Conservation (phyloP, 64 coral and sea anemone genomes). For the Montipora foliosa region DNA sequence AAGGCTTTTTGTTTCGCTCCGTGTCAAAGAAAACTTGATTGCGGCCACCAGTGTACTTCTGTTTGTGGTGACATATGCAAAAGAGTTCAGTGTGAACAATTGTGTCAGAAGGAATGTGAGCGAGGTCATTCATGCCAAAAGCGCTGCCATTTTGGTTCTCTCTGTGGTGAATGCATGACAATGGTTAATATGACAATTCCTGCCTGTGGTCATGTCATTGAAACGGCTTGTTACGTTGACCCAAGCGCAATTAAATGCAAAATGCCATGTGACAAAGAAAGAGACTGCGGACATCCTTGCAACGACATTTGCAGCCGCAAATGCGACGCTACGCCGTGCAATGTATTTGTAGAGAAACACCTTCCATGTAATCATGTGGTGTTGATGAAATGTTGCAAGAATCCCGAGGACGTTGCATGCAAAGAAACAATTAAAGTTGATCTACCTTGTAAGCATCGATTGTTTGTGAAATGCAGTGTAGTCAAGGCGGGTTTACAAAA, state of each 20-base stretch:
- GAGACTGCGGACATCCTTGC: conserved; percentile 68
- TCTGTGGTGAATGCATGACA: conserved; percentile 10
- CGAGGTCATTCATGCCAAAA: conserved; percentile 36
- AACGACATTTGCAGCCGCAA: neutral
- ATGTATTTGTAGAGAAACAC: neutral
- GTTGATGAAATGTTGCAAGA: conserved; percentile 16
- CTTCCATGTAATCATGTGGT: conserved; percentile 59
- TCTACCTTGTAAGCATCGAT: conserved; percentile 7
- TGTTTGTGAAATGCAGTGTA: neutral
- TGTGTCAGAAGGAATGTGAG: conserved; percentile 7
- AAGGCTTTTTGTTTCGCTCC: conserved; percentile 27
- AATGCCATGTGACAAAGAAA: conserved; percentile 25
- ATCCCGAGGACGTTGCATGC: neutral
- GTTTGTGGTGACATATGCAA: conserved; percentile 3
- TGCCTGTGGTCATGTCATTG: conserved; percentile 13
- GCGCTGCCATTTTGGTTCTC: conserved; percentile 12
- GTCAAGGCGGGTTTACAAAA: neutral
- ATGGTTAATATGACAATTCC: neutral
- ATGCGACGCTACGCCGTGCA: conserved; percentile 53
- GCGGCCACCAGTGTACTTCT: conserved; percentile 43
- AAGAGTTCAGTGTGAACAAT: neutral
- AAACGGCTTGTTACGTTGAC: neutral
- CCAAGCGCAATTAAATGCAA: neutral
- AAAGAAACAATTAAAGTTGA: conserved; percentile 2
- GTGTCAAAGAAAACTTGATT: conserved; percentile 33